Evolutionary conservation across 2,888 invertebrate genomes (phyloP).

Genomic region (Piscicola geometra): DNA sequence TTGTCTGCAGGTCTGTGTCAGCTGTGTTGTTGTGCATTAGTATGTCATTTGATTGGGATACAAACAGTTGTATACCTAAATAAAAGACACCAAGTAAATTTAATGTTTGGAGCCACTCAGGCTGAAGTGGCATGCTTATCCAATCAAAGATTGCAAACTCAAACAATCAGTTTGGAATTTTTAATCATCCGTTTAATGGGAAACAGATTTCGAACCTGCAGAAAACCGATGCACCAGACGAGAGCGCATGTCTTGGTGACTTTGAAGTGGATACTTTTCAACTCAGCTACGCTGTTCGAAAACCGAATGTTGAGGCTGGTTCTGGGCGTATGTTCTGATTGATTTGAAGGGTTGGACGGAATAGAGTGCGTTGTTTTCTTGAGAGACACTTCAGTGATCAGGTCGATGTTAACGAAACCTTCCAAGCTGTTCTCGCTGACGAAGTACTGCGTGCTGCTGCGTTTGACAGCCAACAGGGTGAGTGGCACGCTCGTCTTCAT

Average conservation of each 20-base stretch:
- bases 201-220: not conserved
- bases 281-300: conserved; percentile 1
- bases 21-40: not conserved
- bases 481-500: not conserved
- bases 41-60: no score
- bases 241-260: not conserved
- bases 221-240: not conserved
- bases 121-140: not conserved
- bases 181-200: not conserved
- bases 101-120: not conserved
- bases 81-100: not conserved
- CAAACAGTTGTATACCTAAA: not conserved
- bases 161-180: no score
- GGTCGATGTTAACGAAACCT: conserved; percentile 28
- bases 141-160: no score
- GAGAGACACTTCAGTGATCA: conserved; percentile 15
- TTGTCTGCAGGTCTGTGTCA: not conserved
- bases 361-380: no score
- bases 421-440: conserved; percentile 22
- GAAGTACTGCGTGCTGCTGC: not conserved
- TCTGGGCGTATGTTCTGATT: not conserved
- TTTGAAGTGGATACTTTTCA: conserved; percentile 22
- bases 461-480: conserved; percentile 3
- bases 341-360: not conserved
- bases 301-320: not conserved